Conservation (phyloP, 2,888 invertebrate genomes). For the Drosophila prolongata region DNA sequence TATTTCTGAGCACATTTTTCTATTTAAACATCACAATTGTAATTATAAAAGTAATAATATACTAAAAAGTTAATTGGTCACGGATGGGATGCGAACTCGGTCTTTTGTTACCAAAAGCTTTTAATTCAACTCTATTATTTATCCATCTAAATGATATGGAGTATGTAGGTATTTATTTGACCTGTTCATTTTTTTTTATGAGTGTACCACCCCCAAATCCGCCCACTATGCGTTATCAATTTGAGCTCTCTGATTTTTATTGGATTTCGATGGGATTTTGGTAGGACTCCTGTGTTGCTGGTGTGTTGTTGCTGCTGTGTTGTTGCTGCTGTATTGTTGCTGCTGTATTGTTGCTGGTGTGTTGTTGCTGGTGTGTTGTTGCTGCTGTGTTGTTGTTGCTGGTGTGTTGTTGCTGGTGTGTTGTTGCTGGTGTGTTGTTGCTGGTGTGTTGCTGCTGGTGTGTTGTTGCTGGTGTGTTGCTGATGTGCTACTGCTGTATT, state of each 20-base stretch:
- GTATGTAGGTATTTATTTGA: too few species aligned
- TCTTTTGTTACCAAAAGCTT: too few species aligned
- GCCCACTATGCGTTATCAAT: constrained; percentile 6
- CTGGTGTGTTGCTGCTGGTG: neutral
- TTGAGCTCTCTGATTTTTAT: neutral
- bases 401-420: too few species aligned
- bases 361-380: too few species aligned
- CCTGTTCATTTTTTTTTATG: neutral
- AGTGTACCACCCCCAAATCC: neutral
- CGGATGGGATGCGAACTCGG: too few species aligned
- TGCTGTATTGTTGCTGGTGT: too few species aligned
- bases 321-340: neutral
- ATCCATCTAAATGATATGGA: too few species aligned
- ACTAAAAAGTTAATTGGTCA: too few species aligned
- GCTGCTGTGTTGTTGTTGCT: neutral
- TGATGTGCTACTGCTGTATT: neutral
- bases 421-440: neutral
- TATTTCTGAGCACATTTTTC: too few species aligned
- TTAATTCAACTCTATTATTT: too few species aligned
- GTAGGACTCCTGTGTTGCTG: neutral
- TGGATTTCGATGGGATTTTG: neutral
- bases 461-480: neutral
- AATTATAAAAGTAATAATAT: too few species aligned
- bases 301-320: neutral
- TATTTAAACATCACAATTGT: too few species aligned